Evolutionary conservation across 2,113 vertebrate genomes (phyloP), one percentile per base, ranked within the genome.

Genomic region (Ammodytes marinus): DNA sequence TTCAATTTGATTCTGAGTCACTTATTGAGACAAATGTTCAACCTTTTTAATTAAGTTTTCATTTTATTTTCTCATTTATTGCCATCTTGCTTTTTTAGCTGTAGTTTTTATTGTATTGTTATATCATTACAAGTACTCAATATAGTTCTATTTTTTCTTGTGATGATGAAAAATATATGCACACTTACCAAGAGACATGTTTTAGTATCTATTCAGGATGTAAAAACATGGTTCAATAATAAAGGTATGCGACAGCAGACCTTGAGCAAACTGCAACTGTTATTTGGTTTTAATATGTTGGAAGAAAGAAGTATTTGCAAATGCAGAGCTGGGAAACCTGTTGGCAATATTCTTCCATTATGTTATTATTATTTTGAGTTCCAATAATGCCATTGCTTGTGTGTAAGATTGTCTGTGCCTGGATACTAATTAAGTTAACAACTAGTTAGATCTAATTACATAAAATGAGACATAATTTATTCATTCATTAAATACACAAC

Each of bases 391-490:
- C 55, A 47, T 68, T 82, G 35, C 55, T 42, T 55, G 9, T 64
- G 9, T 52, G 11, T 10, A 15, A 42, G 52, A 68, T 14, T 19
- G 15, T 47, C 4, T 8, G 1, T 42, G 64, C 8, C 55, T 35
- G 63, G 49, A 52, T 58, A 45, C 13, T 47, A 76, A 75, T 65
- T 47, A 80, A 47, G 6, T 39, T 35, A n/a, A 64, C 13, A 5
- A 55, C 42, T 39, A 54, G 40, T 66, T 58, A 52, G 6, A 35
- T 65, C 15, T 69, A 35, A 46, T 83, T 52, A 80, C 46, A 43
- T 77, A 47, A 69, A 64, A 77, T 58, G 64, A 73, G 76, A 17
- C 53, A 27, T 27, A 1, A 27, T 27, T 27, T 27, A 53, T 9
- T 3, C 2, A 17, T 43, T 4, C 3, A 35, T n/a, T 70, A 8